A percentile compares a stretch with the other conserved stretches of the same genome.
Conservation (phyloP, 2,888 invertebrate species). For the Mythimna pallens region DNA sequence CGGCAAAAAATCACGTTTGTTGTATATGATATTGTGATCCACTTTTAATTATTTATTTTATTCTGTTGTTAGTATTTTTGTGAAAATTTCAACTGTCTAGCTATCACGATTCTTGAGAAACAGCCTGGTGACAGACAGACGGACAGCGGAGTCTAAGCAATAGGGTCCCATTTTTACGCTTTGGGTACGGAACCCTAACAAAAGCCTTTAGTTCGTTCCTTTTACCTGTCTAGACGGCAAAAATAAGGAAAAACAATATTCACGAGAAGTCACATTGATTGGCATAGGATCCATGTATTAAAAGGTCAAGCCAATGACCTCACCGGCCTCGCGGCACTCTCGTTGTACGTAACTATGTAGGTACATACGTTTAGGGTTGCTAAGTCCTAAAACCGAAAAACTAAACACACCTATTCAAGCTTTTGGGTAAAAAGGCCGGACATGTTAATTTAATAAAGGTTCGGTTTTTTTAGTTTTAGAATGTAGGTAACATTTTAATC, state of each 20-base stretch:
- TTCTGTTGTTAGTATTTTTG: too few species aligned
- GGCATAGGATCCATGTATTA: constrained; percentile 64
- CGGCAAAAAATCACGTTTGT: too few species aligned
- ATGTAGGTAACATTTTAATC: neutral
- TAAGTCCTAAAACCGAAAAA: neutral
- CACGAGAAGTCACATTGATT: constrained; percentile 54
- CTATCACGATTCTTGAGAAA: too few species aligned
- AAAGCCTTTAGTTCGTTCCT: constrained; percentile 26
- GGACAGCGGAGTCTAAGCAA: neutral
- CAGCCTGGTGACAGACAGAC: too few species aligned
- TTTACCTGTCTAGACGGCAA: constrained; percentile 40
- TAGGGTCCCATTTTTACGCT: too few species aligned
- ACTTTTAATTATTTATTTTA: too few species aligned
- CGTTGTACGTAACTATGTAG: constrained; percentile 55
- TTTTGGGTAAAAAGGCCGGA: neutral
- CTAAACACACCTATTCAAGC: neutral
- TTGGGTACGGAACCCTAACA: neutral
- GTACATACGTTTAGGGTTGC: constrained; percentile 7
- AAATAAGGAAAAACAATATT: constrained; percentile 62
- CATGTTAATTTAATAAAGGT: neutral
- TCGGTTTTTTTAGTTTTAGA: neutral
- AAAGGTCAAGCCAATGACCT: constrained; percentile 83
- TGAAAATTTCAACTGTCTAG: too few species aligned
- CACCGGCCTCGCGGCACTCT: constrained; percentile 66
- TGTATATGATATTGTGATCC: too few species aligned